Conservation (phyloP, 53 echinoderm and acorn worm genomes). For the Stichopus horrens region DNA sequence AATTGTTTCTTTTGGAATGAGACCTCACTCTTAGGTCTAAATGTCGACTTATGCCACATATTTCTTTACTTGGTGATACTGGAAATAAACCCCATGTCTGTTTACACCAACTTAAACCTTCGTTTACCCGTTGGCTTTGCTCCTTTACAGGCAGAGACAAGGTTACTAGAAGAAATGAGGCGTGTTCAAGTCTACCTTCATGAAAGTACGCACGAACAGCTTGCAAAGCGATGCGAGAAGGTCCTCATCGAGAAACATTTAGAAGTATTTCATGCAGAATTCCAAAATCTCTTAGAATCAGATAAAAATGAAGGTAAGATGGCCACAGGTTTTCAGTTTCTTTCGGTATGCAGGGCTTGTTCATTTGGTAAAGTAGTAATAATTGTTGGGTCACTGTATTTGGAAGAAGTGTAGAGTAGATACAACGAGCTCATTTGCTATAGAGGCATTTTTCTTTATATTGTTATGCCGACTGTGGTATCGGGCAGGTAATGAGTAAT, state of each 20-base stretch:
- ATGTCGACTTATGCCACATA: not conserved
- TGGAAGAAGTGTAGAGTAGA: too few relatives aligned
- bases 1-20: too few relatives aligned
- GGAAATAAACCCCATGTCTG: not conserved
- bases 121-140: not conserved
- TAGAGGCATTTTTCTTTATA: too few relatives aligned
- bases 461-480: too few relatives aligned
- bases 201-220: constrained; percentile 90
- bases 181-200: constrained; percentile 95
- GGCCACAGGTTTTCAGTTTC: not conserved
- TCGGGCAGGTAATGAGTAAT: too few relatives aligned
- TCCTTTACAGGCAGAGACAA: constrained; percentile 70
- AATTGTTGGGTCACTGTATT: too few relatives aligned
- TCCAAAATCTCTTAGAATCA: constrained; percentile 94
- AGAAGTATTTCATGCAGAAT: constrained; percentile 96
- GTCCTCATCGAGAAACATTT: constrained; percentile 98
- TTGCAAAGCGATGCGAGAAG: constrained; percentile 89
- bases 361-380: too few relatives aligned
- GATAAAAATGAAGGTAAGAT: constrained; percentile 91
- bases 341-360: too few relatives aligned
- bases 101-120: too few relatives aligned
- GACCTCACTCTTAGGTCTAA: not conserved
- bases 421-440: too few relatives aligned
- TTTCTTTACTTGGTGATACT: not conserved
- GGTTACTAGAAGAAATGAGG: constrained; percentile 89